These are phyloP conservation scores for Deroplatys truncata DNA, from an alignment of 2,888 invertebrate genomes.

Conservation along the genomic window DNA sequence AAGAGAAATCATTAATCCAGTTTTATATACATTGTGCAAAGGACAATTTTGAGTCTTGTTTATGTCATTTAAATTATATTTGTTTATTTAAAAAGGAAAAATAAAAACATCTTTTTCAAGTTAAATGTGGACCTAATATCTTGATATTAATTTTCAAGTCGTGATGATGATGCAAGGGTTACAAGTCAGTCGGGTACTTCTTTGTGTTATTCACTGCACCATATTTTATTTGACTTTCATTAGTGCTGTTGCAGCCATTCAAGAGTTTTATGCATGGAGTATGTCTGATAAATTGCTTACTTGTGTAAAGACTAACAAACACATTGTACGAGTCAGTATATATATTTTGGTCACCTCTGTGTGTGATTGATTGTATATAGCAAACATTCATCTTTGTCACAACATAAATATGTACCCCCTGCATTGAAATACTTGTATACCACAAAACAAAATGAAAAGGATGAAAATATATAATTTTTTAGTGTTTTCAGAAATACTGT, in stretches of 20 bases:
- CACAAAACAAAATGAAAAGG: constrained; percentile 11
- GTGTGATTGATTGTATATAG: background rate
- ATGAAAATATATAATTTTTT: constrained; percentile 31
- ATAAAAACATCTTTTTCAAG: constrained; percentile 16
- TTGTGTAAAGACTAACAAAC: background rate
- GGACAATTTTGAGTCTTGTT: background rate
- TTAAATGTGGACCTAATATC: background rate
- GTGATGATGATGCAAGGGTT: background rate
- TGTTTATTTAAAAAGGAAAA: constrained; percentile 11
- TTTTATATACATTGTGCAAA: constrained; percentile 19
- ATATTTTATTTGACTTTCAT: background rate
- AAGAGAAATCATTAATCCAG: constrained; percentile 6
- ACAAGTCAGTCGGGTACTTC: background rate
- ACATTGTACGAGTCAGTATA: background rate
- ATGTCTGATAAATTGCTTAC: background rate
- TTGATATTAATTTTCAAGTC: background rate
- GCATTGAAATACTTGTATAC: constrained; percentile 15
- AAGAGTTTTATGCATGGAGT: background rate
- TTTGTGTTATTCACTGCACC: background rate
- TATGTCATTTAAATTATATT: constrained; percentile 8
- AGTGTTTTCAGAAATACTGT: constrained; percentile 24
- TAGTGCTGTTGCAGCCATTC: background rate
- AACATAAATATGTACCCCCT: constrained; percentile 7
- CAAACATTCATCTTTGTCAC: background rate
- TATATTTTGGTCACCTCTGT: background rate